Evolutionary conservation across 2,113 vertebrate genomes (phyloP), one percentile per base, ranked within the genome.

Genomic region (Halichoerus grypus): DNA sequence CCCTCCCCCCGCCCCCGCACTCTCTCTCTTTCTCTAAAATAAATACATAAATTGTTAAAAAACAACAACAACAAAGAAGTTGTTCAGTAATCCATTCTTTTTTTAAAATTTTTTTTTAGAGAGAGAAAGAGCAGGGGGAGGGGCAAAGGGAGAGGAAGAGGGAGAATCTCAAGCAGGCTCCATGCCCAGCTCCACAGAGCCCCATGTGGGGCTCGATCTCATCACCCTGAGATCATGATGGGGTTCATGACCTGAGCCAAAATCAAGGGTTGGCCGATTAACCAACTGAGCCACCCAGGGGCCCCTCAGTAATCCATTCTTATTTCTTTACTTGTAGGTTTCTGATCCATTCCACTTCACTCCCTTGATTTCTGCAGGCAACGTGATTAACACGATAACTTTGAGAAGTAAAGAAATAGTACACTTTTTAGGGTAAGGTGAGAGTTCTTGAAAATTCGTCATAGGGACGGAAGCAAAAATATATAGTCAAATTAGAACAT

Each of bases 311-410:
- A 92, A 97, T 63, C 53, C n/a, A 79, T 53, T 89, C 69, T 74
- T 74, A 51, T 91, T 93, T 59, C 59, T 95, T 96, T 69, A 57
- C 76, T 86, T 92, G 63, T 80, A 95, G 83, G 57, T 85, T 72
- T 89, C 72, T 94, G 82, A 88, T 74, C 33, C 71, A 93, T 53
- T 86, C 59, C 21, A 55, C 79, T 63, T 82, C 53, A 83, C 19
- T n/a, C 76, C 36, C 76, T 82, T 87, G 77, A 57, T 85, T 96
- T 97, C 93, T 85, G 88, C 55, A 97, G 97, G 59, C 93, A 97
- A 96, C 39, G 71, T 53, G 92, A 96, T 94, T 95, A 97, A 95
- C 85, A 55, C 63, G 84, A 77, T 26, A 39, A 87, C 76, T 97
- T 3, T 81, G 92, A 97, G 84, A 94, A 91, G 92, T 63, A 86